Conservation (phyloP, 2,113 vertebrate species). For the Pteruthius melanotis region DNA sequence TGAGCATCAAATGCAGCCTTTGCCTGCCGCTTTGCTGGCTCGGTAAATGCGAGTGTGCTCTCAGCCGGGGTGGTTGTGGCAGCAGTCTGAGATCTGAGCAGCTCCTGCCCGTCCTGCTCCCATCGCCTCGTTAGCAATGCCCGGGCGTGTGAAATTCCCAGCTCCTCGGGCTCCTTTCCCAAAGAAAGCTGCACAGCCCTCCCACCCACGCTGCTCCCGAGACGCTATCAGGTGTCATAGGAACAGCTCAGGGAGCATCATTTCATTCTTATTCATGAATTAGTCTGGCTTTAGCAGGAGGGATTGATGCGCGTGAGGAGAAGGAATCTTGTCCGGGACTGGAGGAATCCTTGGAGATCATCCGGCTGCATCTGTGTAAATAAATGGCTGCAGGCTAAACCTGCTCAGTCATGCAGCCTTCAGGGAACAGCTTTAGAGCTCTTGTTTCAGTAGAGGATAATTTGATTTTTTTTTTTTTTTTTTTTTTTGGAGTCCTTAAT, state of each 20-base stretch:
- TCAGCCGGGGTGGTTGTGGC: neutral
- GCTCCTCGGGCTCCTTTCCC: neutral
- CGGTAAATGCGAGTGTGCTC: neutral
- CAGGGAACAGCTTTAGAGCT: conserved; percentile 37
- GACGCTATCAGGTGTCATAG: neutral
- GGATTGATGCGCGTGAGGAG: neutral
- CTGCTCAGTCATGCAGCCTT: conserved; percentile 39
- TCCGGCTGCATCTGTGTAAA: neutral
- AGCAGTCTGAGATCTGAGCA: neutral
- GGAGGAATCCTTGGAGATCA: conserved; percentile 4
- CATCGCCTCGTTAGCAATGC: neutral
- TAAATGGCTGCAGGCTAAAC: conserved; percentile 14
- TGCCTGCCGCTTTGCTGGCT: neutral
- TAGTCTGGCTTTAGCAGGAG: neutral
- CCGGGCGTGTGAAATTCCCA: neutral
- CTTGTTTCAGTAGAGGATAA: conserved; percentile 41
- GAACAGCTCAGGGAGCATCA: neutral
- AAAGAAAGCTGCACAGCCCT: neutral
- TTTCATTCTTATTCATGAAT: neutral
- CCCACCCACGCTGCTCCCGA: neutral
- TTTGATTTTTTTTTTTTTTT: neutral
- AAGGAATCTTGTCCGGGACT: neutral
- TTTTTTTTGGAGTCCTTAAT: neutral
- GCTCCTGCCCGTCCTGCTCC: neutral
- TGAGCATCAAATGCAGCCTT: neutral